Conservation (phyloP, 2,888 invertebrate genomes). For the Blastobasis adustella region DNA sequence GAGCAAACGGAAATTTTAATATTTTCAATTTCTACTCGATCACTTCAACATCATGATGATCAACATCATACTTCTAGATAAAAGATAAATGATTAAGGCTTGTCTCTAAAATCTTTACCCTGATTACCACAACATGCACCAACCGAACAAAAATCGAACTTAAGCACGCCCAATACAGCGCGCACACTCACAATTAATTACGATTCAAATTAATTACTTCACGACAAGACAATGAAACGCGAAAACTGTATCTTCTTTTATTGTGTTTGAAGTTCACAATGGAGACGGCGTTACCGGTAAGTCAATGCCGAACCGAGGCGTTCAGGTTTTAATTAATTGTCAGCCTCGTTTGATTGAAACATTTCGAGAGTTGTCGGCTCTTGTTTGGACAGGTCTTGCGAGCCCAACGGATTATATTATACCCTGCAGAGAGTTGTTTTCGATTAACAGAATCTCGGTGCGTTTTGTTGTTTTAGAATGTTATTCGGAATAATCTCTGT, state of each 20-base stretch:
- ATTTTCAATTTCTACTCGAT: too few relatives aligned
- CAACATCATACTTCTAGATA: too few relatives aligned
- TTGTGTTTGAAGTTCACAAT: slow-evolving; percentile 3
- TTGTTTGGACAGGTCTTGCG: slow-evolving; percentile 53
- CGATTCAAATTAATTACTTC: slow-evolving; percentile 1
- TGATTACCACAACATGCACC: too few relatives aligned
- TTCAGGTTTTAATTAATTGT: slow-evolving; percentile 62
- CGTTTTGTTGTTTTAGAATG: background rate
- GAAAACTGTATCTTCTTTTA: slow-evolving; percentile 1
- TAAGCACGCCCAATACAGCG: too few relatives aligned
- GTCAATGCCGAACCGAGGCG: slow-evolving; percentile 27
- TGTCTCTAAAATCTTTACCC: too few relatives aligned
- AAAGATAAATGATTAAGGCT: too few relatives aligned
- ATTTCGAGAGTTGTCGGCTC: slow-evolving; percentile 53
- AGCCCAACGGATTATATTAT: slow-evolving; percentile 14
- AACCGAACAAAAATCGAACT: too few relatives aligned
- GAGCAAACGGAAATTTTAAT: too few relatives aligned
- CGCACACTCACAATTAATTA: background rate
- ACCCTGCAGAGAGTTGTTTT: slow-evolving; percentile 10
- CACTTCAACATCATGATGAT: too few relatives aligned
- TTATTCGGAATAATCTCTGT: too few relatives aligned
- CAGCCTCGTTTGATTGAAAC: slow-evolving; percentile 54
- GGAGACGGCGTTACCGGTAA: slow-evolving; percentile 5
- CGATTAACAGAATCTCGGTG: slow-evolving; percentile 1
- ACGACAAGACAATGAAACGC: background rate